Evolutionary conservation across 2,113 vertebrate genomes (phyloP).

Genomic region (Stomatorhinus ivindoensis): DNA sequence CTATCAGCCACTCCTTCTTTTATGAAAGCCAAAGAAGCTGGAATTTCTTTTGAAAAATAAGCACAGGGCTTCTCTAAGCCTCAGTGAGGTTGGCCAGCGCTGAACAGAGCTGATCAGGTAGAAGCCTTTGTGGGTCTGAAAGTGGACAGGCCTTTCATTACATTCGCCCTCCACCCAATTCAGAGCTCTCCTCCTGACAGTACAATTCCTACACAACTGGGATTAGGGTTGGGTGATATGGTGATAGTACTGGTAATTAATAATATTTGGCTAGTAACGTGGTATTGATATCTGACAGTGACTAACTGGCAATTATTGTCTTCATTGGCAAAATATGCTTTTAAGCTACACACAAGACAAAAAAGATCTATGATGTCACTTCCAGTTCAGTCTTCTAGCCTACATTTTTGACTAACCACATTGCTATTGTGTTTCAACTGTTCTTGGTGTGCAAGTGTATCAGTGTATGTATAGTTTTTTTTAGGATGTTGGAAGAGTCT

Average conservation of each 20-base stretch:
- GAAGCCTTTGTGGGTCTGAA: background rate
- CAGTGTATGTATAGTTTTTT: too few species aligned
- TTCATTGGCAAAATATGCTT: background rate
- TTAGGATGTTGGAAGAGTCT: too few species aligned
- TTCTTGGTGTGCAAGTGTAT: background rate
- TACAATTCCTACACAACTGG: background rate
- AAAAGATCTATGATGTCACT: background rate
- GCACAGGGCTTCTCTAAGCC: background rate
- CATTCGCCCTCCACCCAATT: background rate
- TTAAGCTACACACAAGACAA: background rate
- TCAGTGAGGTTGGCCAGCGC: background rate
- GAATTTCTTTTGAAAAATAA: background rate
- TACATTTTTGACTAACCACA: background rate
- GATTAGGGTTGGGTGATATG: background rate
- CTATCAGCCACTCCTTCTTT: background rate
- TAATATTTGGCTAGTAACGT: background rate
- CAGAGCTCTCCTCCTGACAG: background rate
- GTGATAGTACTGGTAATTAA: background rate
- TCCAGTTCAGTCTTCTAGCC: background rate
- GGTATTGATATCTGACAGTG: background rate
- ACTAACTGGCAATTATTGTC: background rate
- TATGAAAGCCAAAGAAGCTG: background rate
- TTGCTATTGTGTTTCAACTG: too few species aligned
- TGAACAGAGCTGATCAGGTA: background rate
- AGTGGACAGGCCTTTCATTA: background rate